These are phyloP conservation scores for Eilema depressum DNA, from an alignment of 2,888 invertebrate genomes.

Conservation along the genomic window DNA sequence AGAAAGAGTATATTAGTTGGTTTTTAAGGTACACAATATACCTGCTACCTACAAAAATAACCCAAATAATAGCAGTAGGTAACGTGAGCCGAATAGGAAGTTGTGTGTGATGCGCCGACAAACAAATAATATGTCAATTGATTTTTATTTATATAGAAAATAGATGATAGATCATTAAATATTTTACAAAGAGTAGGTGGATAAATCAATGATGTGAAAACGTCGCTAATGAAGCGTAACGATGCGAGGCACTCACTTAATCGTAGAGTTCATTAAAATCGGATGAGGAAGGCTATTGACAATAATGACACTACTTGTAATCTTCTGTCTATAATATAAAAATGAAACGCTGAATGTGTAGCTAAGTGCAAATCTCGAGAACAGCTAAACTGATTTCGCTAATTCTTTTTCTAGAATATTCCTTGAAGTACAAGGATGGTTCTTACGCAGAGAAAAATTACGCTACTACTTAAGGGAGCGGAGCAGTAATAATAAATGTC, in stretches of 20 bases:
- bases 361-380: no score
- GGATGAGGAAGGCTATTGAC: neutral
- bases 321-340: no score
- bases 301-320: neutral
- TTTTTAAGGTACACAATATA: neutral
- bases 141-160: neutral
- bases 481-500: no score
- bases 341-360: no score
- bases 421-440: no score
- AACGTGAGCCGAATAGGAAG: no score
- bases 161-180: neutral
- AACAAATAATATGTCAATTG: no score
- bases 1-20: neutral
- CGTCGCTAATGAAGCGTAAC: conserved; percentile 31
- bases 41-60: neutral
- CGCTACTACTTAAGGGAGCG: no score
- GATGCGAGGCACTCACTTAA: neutral
- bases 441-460: no score
- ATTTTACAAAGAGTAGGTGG: neutral
- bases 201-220: conserved; percentile 34
- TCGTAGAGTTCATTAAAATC: neutral
- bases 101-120: neutral
- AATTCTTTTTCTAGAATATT: no score
- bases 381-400: no score
- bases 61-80: no score